Evolutionary conservation across 2,797 vertebrate species (phyloP), one percentile per base, ranked within the genome.

Genomic region (Xenops minutus): DNA sequence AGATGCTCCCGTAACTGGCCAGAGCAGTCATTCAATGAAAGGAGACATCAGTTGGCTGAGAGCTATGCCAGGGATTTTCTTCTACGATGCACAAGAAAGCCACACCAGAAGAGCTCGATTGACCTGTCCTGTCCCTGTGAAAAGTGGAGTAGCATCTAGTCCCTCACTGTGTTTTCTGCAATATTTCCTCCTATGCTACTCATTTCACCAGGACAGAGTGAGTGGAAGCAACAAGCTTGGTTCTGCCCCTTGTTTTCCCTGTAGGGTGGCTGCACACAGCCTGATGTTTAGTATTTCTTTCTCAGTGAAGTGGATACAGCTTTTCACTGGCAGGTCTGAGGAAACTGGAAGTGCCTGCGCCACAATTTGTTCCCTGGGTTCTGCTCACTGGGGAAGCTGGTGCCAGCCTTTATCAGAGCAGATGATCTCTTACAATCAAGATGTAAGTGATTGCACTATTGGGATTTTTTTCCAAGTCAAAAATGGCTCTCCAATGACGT

Each of bases 31-130:
- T 58, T 90, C 69, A 64, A 0, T 34, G 68, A 54, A 46, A 56
- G 41, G 19, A 88, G 55, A 59, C 18, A 37, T 75, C 13, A 48
- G 48, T n/a, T 52, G 64, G 52, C 67, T 46, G 36, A 92, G 58
- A 84, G 14, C 58, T 61, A 52, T 89, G 93, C 59, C 86, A 82
- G 44, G 49, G 46, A 36, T 26, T 81, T 94, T 66, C 46, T 90
- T 79, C 56, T 64, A 32, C 56, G 21, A 6, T 14, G 43, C 27
- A 36, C 16, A 77, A 59, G 69, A 44, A 37, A 43, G 23, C 34
- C 78, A 51, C 15, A 68, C 52, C 26, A 12, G n/a, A 68, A n/a
- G 32, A 87, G 44, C 41, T 46, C 34, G 64, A 43, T 61, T 95
- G 62, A 32, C 43, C 18, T 30, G 52, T 79, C 74, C 74, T 51